Conservation (phyloP, 2,113 vertebrate species). For the Callipepla californica region DNA sequence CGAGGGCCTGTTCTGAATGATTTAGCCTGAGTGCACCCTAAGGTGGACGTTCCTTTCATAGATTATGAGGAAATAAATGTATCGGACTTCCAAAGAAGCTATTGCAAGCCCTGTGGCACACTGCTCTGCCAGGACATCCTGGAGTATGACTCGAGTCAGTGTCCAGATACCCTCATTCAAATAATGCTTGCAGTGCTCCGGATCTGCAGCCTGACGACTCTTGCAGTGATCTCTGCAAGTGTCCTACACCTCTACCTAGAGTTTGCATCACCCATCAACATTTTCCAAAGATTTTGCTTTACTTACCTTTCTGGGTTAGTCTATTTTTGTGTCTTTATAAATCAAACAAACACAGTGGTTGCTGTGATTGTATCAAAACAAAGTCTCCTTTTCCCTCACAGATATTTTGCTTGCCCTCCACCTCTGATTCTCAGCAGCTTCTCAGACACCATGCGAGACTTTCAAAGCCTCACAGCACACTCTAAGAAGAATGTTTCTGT, state of each 20-base stretch:
- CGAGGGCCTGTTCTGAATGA: constrained; percentile 26
- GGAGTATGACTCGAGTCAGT: not conserved
- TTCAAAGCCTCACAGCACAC: constrained; percentile 32
- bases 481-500: constrained; percentile 31
- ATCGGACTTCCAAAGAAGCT: not conserved
- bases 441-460: constrained; percentile 33
- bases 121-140: not conserved
- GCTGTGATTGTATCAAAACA: constrained; percentile 58
- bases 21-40: not conserved
- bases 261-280: constrained; percentile 1
- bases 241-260: not conserved
- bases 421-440: constrained; percentile 53
- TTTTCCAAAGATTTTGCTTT: constrained; percentile 26
- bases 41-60: constrained; percentile 6
- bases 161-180: not conserved
- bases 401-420: constrained; percentile 47
- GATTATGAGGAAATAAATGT: constrained; percentile 7
- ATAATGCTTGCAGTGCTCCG: not conserved
- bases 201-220: constrained; percentile 8
- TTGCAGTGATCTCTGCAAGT: not conserved
- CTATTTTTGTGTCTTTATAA: constrained; percentile 57
- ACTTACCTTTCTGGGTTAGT: constrained; percentile 32
- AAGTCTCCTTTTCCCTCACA: constrained; percentile 18
- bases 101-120: not conserved
- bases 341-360: constrained; percentile 54